phyloP scores from a whole-genome alignment of 2,888 invertebrate species.

The Apodemia zela region DNA sequence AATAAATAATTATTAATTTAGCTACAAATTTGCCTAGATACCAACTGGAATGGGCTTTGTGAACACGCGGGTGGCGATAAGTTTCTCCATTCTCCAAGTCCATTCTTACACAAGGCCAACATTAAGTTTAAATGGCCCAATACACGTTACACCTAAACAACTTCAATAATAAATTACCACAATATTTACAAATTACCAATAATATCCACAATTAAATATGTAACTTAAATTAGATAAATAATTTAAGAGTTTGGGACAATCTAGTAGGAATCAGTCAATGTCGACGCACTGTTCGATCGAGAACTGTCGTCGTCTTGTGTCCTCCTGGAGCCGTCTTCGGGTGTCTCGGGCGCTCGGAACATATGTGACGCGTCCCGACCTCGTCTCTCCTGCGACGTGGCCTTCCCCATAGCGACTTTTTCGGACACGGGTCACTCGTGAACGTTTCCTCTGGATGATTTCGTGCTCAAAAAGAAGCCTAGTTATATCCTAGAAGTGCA shows the following conservation, averaged over 20 bases:
- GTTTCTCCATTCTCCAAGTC: no score
- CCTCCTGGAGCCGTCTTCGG: conserved; percentile 35
- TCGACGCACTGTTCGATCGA: conserved; percentile 56
- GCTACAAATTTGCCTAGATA: conserved; percentile 75
- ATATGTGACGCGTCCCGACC: conserved; percentile 42
- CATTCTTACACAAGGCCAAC: conserved; percentile 64
- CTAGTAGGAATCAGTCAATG: conserved; percentile 78
- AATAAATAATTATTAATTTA: conserved; percentile 74
- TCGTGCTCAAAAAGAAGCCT: conserved; percentile 67
- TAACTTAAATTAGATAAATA: conserved; percentile 71
- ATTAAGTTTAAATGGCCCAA: conserved; percentile 52
- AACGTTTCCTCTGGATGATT: conserved; percentile 51
- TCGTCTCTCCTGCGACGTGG: conserved; percentile 27
- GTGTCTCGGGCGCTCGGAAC: conserved; percentile 32
- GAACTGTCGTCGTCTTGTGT: conserved; percentile 51
- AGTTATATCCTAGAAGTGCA: conserved; percentile 66
- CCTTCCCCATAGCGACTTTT: conserved; percentile 34
- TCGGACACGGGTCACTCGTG: conserved; percentile 37
- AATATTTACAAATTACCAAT: conserved; percentile 72
- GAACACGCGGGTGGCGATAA: conserved; percentile 78
- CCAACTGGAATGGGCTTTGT: conserved; percentile 75
- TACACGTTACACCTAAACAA: conserved; percentile 67
- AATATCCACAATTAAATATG: conserved; percentile 69
- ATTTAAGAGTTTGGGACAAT: conserved; percentile 73
- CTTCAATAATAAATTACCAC: conserved; percentile 73